Evolutionary conservation across 2,113 vertebrate species (phyloP), one percentile per base, ranked within the genome.

Genomic region (Elaphurus davidianus): DNA sequence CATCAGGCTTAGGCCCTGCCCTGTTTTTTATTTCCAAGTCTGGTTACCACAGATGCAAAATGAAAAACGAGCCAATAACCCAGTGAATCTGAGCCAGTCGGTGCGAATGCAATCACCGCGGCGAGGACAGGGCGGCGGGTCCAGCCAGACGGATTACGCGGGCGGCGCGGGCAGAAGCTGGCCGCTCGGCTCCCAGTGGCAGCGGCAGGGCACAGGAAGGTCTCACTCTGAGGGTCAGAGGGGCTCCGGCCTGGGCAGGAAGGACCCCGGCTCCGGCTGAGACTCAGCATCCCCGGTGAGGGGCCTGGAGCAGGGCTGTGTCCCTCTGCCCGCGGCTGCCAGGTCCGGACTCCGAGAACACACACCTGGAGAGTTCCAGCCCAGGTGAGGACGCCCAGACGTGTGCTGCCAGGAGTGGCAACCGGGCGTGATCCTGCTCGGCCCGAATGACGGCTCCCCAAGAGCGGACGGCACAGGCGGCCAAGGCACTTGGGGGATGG

Each of bases 41-140:
- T 52, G 28, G 92, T 98, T 74, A 17, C 95, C 30, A 7, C 78
- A 97, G 97, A 97, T 55, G 96, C 97, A 0, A 0, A 33, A 74
- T 95, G 96, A 98, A 97, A 97, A 98, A 98, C 84, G 97, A 98
- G 36, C 76, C 0, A 0, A 95, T 83, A 97, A 79, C 85, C 88
- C 76, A 4, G 0, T 1, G 21, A 91, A 92, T 47, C 87, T 7
- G 27, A 97, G 96, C 33, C 2, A 3, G 94, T 11, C 59, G 1
- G 96, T 16, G 0, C 1, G 0, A 90, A 91, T 21, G 87, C 87
- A 92, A 50, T 92, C 62, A 92, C 45, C 11, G 0, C 1, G 1
- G 76, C 0, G 9, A 45, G 57, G 21, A 36, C 62, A 36, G 9
- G 86, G 36, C 17, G 3, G 94, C 17, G 0, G 0, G 10, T 23